Base-by-base conservation (phyloP, 2,797 vertebrate species). In the Sandelia bainsii region DNA sequence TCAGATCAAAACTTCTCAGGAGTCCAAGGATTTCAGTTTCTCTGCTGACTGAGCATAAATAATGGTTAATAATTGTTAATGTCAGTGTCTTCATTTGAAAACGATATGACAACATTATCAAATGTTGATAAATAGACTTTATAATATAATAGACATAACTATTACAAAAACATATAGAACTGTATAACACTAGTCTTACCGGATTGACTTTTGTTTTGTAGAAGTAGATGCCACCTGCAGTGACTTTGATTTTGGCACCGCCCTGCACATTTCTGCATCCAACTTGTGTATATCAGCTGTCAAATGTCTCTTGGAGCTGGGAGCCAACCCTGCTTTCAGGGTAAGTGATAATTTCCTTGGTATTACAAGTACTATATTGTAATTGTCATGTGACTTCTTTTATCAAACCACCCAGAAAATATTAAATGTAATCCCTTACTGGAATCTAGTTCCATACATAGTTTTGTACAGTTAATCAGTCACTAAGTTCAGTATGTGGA, bases 211-310 rank as follows among this genome's bases (percentile, higher is more conserved):
- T 37, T 37, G 37, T 69, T 25, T 69, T 73, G 42, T 91, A 99
- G 98, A 98, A 82, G 95, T 98, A 71, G 97, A 99, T 80, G 96
- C 97, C 85, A 99, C 98, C 81, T 99, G 98, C 90, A 98, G 97
- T 79, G 98, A 99, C 93, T 99, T 99, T 89, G 96, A 97, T 92
- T 99, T 99, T 82, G 98, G 98, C 91, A 99, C 98, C 8, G 95
- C 98, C 56, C 93, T 99, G 83, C 98, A 99, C 84, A 99, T 99
- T 29, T 96, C 98, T 8, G 96, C 97, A 0, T 97, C 97, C 82
- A 99, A 99, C 93, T 93, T 99, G 52, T 99, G 98, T 80, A 91
- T 94, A 61, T 95, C 96, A 61, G 95, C 97, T 37, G 96, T 96
- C 82, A 96, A 93, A 80, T 95, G 96, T 88, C 95, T 99, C 69